Evolutionary conservation across 2,113 vertebrate genomes (phyloP).

Genomic region (Vombatus ursinus): DNA sequence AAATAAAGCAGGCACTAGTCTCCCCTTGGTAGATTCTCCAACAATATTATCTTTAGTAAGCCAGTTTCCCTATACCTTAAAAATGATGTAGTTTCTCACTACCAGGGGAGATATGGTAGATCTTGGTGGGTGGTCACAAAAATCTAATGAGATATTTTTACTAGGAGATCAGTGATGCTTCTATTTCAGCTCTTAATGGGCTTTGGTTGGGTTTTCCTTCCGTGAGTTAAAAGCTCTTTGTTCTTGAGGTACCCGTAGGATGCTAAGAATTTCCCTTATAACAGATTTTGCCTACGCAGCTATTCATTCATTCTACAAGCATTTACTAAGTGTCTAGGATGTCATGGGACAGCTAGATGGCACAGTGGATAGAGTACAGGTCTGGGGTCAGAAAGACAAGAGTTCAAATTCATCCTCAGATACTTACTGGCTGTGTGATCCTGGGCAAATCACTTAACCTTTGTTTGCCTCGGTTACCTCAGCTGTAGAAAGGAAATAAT

Average conservation of each 20-base stretch:
- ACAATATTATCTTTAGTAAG: slow-evolving; percentile 24
- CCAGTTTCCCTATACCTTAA: slow-evolving; percentile 3
- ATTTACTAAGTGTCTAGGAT: not conserved
- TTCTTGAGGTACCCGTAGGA: not conserved
- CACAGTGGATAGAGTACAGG: not conserved
- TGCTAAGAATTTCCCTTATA: not conserved
- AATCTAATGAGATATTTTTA: not conserved
- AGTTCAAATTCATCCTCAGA: not conserved
- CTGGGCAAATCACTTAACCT: not conserved
- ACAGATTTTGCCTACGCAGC: not conserved
- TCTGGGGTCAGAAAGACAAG: not conserved
- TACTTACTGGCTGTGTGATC: not conserved
- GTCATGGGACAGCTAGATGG: not conserved
- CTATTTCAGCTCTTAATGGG: not conserved
- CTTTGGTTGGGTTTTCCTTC: not conserved
- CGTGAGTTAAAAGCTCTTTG: not conserved
- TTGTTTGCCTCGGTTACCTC: not conserved
- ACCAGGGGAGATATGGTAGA: not conserved
- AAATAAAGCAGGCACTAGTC: not conserved
- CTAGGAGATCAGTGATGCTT: not conserved
- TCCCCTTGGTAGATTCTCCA: not conserved
- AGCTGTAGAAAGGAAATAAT: not conserved
- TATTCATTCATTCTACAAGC: not conserved
- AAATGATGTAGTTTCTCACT: slow-evolving; percentile 5
- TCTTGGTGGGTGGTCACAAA: not conserved